phyloP scores from a whole-genome alignment of 2,888 invertebrate genomes.

The Limnephilus rhombicus region DNA sequence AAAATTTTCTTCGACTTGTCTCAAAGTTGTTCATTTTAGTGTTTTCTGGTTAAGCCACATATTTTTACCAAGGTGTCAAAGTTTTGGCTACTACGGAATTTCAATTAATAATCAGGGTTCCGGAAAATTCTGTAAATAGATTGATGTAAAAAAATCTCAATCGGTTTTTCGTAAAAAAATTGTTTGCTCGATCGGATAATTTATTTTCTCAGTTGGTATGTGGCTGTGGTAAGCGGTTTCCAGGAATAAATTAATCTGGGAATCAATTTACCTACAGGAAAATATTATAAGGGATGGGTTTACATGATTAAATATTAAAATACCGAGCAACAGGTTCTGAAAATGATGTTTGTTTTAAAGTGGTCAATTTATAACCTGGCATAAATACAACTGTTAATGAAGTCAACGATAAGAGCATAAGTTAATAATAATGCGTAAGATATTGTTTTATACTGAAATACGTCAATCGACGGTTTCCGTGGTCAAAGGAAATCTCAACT shows the following conservation, averaged over 20 bases:
- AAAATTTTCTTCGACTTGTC: background rate
- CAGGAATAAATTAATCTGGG: background rate
- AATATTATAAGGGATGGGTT: background rate
- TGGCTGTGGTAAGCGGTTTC: background rate
- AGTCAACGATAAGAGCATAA: too few relatives aligned
- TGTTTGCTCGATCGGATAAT: background rate
- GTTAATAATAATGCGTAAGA: too few relatives aligned
- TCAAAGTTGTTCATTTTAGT: too few relatives aligned
- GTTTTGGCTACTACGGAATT: background rate
- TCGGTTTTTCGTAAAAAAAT: background rate
- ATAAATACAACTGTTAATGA: too few relatives aligned
- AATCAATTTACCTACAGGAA: background rate
- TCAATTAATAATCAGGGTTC: slow-evolving; percentile 12
- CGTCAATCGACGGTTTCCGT: too few relatives aligned
- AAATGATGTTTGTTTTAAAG: too few relatives aligned
- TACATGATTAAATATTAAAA: background rate
- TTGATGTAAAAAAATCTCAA: background rate
- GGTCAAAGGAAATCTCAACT: too few relatives aligned
- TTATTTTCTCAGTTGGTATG: background rate
- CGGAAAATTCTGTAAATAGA: background rate
- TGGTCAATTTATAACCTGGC: too few relatives aligned
- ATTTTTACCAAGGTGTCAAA: background rate
- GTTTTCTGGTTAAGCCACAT: too few relatives aligned
- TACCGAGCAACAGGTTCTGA: too few relatives aligned
- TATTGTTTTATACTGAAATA: too few relatives aligned